Evolutionary conservation across 2,797 vertebrate species (phyloP).

Genomic region (Aldrovandia affinis): DNA sequence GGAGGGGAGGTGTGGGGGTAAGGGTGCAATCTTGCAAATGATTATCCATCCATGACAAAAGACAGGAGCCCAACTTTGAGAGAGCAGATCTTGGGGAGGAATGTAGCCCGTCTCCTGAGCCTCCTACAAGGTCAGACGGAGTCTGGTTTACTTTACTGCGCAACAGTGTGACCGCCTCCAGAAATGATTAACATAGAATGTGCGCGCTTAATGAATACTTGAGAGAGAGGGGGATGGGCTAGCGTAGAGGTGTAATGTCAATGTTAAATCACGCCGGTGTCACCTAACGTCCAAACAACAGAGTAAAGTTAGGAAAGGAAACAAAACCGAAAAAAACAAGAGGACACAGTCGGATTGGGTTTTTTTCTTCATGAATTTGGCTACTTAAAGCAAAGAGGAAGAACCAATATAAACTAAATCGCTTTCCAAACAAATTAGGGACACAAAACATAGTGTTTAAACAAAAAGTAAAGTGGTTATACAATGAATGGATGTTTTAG

Average conservation of each 20-base stretch:
- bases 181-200: constrained; percentile 27
- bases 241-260: neutral
- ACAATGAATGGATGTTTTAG: neutral
- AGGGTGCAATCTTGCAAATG: constrained; percentile 18
- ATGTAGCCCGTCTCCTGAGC: neutral
- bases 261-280: neutral
- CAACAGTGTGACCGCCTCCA: constrained; percentile 18
- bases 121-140: neutral
- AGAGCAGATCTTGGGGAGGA: constrained; percentile 4
- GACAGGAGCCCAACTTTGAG: constrained; percentile 17
- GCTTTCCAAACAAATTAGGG: neutral
- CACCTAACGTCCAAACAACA: neutral
- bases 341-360: too few relatives aligned
- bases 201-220: neutral
- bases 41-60: constrained; percentile 32
- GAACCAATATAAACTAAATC: neutral
- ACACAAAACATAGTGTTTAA: neutral
- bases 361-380: neutral
- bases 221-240: neutral
- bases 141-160: constrained; percentile 7
- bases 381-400: neutral
- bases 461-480: neutral
- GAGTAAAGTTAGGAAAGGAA: too few relatives aligned
- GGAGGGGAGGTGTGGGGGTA: neutral
- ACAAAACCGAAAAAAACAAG: too few relatives aligned